These are phyloP conservation scores for Daphoenositta chrysoptera DNA, from an alignment of 2,113 vertebrate species.

Conservation along the genomic window DNA sequence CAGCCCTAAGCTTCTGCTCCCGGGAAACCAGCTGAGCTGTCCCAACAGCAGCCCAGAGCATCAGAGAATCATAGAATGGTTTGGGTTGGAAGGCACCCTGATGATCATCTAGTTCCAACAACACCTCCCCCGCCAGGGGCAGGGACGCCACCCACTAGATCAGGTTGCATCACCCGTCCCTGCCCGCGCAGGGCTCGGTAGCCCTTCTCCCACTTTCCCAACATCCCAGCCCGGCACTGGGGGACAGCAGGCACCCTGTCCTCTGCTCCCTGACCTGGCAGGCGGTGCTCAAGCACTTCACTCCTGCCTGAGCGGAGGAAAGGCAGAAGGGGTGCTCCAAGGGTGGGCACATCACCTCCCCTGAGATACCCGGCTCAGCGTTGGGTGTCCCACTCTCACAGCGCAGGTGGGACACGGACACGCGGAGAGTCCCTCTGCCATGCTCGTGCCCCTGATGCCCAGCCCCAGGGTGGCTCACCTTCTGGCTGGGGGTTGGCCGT, in stretches of 20 bases:
- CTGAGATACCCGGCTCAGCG: not conserved
- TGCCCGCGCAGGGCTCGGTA: fast-evolving
- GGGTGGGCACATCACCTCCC: not conserved
- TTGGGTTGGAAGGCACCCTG: not conserved
- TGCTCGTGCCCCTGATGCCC: fast-evolving
- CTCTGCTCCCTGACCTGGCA: not conserved
- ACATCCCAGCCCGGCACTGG: not conserved
- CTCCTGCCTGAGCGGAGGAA: not conserved
- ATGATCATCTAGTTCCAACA: not conserved
- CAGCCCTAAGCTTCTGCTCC: not conserved
- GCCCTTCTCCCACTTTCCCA: not conserved
- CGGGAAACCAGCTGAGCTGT: not conserved
- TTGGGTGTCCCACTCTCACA: fast-evolving
- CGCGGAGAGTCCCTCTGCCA: not conserved
- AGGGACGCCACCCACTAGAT: not conserved
- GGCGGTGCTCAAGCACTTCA: not conserved
- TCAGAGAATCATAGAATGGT: not conserved
- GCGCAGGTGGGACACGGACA: fast-evolving
- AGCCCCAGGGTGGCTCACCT: conserved; percentile 66
- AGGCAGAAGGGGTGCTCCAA: not conserved
- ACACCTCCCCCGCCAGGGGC: not conserved
- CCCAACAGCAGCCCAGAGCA: not conserved
- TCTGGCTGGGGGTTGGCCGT: conserved; percentile 87
- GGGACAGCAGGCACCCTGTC: not conserved
- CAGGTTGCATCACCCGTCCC: not conserved